Conservation (phyloP, 2,797 vertebrate species). For the Petrocephalus schoutedeni region DNA sequence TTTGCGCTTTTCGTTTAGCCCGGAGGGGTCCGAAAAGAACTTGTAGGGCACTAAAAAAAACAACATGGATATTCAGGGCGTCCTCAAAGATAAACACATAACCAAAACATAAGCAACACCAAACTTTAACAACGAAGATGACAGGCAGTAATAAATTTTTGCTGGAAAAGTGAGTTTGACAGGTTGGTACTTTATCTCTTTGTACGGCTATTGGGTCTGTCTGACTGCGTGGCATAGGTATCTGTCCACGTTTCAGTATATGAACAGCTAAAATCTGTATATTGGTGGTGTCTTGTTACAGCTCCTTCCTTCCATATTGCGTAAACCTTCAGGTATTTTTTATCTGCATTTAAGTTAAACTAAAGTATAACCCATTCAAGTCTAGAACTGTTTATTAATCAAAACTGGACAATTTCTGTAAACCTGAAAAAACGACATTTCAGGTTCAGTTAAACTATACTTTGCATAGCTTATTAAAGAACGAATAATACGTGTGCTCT, state of each 20-base stretch:
- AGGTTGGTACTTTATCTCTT: background rate
- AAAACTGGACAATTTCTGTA: background rate
- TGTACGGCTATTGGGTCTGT: background rate
- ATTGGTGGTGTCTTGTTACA: background rate
- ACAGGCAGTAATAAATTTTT: background rate
- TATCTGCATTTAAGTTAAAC: background rate
- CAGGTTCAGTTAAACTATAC: background rate
- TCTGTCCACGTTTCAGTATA: background rate
- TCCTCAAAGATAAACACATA: background rate
- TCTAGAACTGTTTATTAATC: background rate
- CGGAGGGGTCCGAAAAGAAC: slow-evolving; percentile 90
- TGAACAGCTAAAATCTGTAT: background rate
- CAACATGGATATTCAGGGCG: background rate
- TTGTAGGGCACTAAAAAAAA: slow-evolving; percentile 77
- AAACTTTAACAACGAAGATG: background rate
- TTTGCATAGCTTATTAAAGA: background rate
- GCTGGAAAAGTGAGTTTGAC: background rate
- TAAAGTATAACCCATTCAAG: background rate
- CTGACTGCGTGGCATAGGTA: background rate
- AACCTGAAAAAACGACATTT: background rate
- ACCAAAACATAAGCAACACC: background rate
- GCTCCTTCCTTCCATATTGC: background rate
- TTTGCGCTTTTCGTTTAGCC: slow-evolving; percentile 91
- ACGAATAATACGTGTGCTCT: background rate
- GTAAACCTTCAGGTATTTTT: background rate